These are phyloP conservation scores for Corythaeola cristata DNA, from an alignment of 2,113 vertebrate species.

Conservation along the genomic window DNA sequence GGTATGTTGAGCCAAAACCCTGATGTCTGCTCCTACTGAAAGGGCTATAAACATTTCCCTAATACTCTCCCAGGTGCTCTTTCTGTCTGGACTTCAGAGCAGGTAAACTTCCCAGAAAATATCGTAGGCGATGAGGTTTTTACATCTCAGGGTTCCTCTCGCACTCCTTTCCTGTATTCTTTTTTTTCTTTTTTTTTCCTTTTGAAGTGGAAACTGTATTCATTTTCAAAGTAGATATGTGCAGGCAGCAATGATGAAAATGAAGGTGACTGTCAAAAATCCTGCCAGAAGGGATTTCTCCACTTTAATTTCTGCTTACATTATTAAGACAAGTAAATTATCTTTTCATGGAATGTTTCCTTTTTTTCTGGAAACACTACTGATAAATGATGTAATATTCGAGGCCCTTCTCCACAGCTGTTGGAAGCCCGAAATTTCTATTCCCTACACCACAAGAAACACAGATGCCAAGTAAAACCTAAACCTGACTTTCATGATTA, in stretches of 20 bases:
- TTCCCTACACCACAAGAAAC: slow-evolving; percentile 23
- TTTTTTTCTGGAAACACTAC: slow-evolving; percentile 29
- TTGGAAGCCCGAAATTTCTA: slow-evolving; percentile 28
- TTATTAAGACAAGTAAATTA: slow-evolving; percentile 71
- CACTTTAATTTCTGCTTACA: slow-evolving; percentile 58
- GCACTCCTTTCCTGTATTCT: not conserved
- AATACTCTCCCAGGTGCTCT: slow-evolving; percentile 12
- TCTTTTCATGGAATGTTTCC: slow-evolving; percentile 72
- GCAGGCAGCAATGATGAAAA: slow-evolving; percentile 36
- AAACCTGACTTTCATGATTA: slow-evolving; percentile 35
- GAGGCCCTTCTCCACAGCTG: not conserved
- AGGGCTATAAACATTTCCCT: slow-evolving; percentile 23
- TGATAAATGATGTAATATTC: slow-evolving; percentile 55
- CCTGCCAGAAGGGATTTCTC: slow-evolving; percentile 66
- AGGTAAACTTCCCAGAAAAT: slow-evolving; percentile 51
- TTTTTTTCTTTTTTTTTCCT: not conserved
- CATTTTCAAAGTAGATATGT: slow-evolving; percentile 36
- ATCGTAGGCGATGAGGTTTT: not conserved
- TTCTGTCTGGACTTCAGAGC: slow-evolving; percentile 6
- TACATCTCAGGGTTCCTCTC: not conserved
- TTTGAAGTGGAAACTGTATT: slow-evolving; percentile 51
- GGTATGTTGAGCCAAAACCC: not conserved
- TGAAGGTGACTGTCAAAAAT: slow-evolving; percentile 37
- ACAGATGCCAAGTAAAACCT: slow-evolving; percentile 50
- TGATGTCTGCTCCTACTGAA: not conserved